These are phyloP conservation scores for Paramuricea clavata DNA, from an alignment of 92 coral and sea anemone species.

Conservation along the genomic window DNA sequence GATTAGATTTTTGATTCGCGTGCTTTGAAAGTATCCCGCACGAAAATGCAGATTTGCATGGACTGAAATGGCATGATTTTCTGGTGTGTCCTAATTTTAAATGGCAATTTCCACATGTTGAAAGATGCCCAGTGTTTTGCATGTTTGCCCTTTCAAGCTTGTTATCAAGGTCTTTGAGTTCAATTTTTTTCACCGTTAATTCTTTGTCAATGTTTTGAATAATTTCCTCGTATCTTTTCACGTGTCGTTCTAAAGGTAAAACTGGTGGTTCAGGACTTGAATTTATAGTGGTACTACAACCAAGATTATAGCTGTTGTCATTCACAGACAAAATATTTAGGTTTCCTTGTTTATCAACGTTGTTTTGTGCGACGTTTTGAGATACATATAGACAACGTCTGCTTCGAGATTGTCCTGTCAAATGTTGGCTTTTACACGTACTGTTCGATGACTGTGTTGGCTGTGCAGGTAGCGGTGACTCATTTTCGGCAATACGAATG, in stretches of 20 bases:
- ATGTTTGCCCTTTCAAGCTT: slow-evolving; percentile 21
- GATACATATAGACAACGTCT: slow-evolving; percentile 10
- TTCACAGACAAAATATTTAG: no score
- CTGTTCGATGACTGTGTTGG: neutral
- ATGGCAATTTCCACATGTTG: slow-evolving; percentile 65
- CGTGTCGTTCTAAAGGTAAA: slow-evolving; percentile 57
- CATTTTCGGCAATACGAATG: slow-evolving; percentile 47
- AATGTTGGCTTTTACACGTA: neutral
- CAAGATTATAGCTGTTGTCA: no score
- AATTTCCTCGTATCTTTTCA: slow-evolving; percentile 26
- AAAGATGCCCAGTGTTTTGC: slow-evolving; percentile 52
- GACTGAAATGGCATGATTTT: slow-evolving; percentile 55
- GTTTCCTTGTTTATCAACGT: neutral
- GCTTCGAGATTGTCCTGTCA: neutral
- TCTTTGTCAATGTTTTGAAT: neutral
- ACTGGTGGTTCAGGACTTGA: no score
- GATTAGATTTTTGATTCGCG: slow-evolving; percentile 36
- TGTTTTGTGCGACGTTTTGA: no score
- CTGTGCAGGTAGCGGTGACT: slow-evolving; percentile 40
- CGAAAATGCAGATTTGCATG: slow-evolving; percentile 61
- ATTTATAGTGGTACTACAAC: no score
- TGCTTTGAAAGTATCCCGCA: slow-evolving; percentile 59
- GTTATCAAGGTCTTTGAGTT: slow-evolving; percentile 43
- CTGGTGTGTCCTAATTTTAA: slow-evolving; percentile 64
- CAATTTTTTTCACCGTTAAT: slow-evolving; percentile 20